phyloP scores from a whole-genome alignment of 2,888 invertebrate species.

The Hydropsyche betteni region DNA sequence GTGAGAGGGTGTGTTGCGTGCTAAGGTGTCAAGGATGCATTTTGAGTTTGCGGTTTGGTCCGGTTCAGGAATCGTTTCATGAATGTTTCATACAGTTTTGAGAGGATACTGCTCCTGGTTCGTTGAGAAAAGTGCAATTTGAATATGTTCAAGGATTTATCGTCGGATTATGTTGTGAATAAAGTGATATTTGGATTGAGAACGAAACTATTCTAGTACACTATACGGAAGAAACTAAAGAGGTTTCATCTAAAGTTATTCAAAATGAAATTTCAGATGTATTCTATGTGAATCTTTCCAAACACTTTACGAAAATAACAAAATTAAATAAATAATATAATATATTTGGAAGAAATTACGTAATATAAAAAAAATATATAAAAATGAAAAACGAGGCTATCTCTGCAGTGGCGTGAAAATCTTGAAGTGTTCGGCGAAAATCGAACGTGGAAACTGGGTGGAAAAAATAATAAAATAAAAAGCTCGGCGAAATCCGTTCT shows the following conservation, averaged over 20 bases:
- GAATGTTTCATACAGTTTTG: too few species aligned
- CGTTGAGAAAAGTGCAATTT: too few species aligned
- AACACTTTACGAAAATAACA: neutral
- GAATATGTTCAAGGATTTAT: too few species aligned
- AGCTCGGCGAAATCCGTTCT: conserved; percentile 37
- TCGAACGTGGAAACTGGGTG: conserved; percentile 8
- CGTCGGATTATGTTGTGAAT: too few species aligned
- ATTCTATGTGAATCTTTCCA: neutral
- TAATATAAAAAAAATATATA: neutral
- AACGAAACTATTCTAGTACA: neutral
- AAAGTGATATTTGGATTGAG: neutral
- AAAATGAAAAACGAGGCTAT: neutral
- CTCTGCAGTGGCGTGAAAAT: conserved; percentile 1
- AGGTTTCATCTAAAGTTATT: neutral
- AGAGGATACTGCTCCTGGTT: too few species aligned
- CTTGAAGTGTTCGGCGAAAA: conserved; percentile 16
- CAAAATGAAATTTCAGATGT: neutral
- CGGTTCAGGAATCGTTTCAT: too few species aligned
- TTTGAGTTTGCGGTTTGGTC: too few species aligned
- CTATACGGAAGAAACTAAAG: neutral
- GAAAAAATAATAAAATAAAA: neutral
- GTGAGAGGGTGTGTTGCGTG: too few species aligned
- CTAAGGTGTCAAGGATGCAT: too few species aligned
- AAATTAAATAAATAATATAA: too few species aligned
- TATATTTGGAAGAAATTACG: neutral